Evolutionary conservation across 2,888 invertebrate genomes (phyloP).

Genomic region (Diaphora mendica): DNA sequence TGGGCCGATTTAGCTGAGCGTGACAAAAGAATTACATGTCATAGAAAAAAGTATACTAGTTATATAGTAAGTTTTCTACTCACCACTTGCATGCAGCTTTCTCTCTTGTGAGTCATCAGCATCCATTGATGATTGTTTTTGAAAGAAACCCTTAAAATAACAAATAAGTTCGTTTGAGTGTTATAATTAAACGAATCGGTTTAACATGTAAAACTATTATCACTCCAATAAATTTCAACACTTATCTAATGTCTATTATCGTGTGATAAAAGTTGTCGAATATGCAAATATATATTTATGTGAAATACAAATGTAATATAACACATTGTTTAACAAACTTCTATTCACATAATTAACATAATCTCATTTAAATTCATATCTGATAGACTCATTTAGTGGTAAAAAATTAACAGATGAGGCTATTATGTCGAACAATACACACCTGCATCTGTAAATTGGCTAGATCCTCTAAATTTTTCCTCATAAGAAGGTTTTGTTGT

Average conservation of each 20-base stretch:
- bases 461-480: conserved; percentile 83
- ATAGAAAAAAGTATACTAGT: neutral
- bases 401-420: conserved; percentile 23
- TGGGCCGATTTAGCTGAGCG: too few relatives aligned
- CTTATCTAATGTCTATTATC: neutral
- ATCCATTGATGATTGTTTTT: conserved; percentile 80
- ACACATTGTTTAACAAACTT: conserved; percentile 18
- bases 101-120: conserved; percentile 82
- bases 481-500: conserved; percentile 81
- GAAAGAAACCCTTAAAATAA: conserved; percentile 77
- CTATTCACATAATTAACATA: conserved; percentile 39
- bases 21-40: too few relatives aligned
- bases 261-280: conserved; percentile 8
- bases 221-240: neutral
- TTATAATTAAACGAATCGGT: neutral
- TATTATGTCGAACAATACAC: conserved; percentile 35
- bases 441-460: conserved; percentile 85
- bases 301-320: conserved; percentile 14
- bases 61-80: conserved; percentile 52
- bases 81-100: conserved; percentile 81
- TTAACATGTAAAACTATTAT: neutral
- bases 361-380: conserved; percentile 45
- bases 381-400: conserved; percentile 35
- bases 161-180: neutral
- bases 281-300: conserved; percentile 12